phyloP scores from a whole-genome alignment of 2,113 vertebrate genomes.

The Recurvirostra avosetta region DNA sequence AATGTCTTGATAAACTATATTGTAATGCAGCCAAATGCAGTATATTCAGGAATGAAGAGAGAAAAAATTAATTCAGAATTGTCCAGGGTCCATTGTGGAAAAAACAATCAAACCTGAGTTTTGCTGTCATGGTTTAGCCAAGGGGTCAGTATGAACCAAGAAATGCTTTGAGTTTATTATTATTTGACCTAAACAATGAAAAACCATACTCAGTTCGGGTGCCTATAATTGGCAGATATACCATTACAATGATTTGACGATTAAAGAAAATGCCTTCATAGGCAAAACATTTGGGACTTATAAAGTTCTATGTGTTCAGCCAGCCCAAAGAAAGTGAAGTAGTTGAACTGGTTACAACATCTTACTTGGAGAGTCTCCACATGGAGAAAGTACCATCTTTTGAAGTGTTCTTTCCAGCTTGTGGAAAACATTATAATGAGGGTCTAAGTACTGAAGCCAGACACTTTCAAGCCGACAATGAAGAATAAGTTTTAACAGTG shows the following conservation, averaged over 20 bases:
- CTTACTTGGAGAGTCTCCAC: not conserved
- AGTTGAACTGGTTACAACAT: not conserved
- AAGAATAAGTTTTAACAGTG: not conserved
- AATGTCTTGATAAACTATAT: not conserved
- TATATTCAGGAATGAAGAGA: not conserved
- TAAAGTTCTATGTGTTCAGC: not conserved
- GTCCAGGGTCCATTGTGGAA: not conserved
- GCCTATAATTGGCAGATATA: not conserved
- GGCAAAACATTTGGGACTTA: not conserved
- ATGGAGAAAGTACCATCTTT: not conserved
- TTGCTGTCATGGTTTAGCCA: not conserved
- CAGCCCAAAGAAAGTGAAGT: not conserved
- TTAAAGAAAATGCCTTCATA: not conserved
- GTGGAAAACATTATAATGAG: not conserved
- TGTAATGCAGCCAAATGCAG: not conserved
- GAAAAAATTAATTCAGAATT: not conserved
- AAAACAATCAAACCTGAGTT: not conserved
- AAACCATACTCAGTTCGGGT: not conserved
- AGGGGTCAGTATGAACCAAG: not conserved
- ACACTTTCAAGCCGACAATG: not conserved
- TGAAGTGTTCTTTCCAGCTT: not conserved
- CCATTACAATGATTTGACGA: not conserved
- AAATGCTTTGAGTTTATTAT: not conserved
- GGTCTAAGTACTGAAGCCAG: not conserved
- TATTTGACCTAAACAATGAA: not conserved